Percentiles rank a stretch among this genome's conserved stretches.
phyloP scores from a whole-genome alignment of 2,113 vertebrate species.

The Xyrauchen texanus region DNA sequence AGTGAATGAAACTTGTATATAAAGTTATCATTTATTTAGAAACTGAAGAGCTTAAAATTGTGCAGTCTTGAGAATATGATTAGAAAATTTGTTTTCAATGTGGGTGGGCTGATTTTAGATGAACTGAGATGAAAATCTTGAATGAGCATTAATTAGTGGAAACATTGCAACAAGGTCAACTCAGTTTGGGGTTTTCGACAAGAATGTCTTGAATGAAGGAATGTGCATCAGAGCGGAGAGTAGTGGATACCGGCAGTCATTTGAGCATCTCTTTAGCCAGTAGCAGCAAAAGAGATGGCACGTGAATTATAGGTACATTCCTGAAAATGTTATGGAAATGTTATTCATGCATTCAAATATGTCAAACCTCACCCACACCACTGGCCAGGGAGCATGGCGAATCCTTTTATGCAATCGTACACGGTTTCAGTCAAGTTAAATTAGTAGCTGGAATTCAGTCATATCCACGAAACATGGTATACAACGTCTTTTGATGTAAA shows the following conservation, averaged over 20 bases:
- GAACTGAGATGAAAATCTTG: constrained; percentile 5
- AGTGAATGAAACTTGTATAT: too few relatives aligned
- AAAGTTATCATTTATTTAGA: too few relatives aligned
- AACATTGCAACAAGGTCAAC: neutral
- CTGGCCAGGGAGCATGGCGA: neutral
- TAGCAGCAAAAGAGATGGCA: constrained; percentile 3
- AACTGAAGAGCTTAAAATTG: too few relatives aligned
- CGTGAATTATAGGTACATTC: constrained; percentile 50
- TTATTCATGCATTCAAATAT: constrained; percentile 54
- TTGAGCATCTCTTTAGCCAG: constrained; percentile 40
- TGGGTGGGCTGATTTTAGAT: constrained; percentile 12
- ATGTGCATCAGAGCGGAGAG: constrained; percentile 3
- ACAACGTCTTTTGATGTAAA: constrained; percentile 2
- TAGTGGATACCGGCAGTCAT: constrained; percentile 9
- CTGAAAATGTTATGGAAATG: constrained; percentile 47
- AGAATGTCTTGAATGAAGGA: constrained; percentile 12
- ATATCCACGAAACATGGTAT: neutral
- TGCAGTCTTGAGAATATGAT: neutral
- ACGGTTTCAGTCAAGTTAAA: neutral
- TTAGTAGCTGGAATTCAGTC: constrained; percentile 1
- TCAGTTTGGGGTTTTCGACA: constrained; percentile 23
- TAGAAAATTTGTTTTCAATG: constrained; percentile 22
- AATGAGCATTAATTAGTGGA: constrained; percentile 19
- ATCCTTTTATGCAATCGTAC: neutral
- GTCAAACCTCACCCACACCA: constrained; percentile 45